Base-by-base conservation (phyloP, 2,113 vertebrate species). In the Pogona vitticeps region DNA sequence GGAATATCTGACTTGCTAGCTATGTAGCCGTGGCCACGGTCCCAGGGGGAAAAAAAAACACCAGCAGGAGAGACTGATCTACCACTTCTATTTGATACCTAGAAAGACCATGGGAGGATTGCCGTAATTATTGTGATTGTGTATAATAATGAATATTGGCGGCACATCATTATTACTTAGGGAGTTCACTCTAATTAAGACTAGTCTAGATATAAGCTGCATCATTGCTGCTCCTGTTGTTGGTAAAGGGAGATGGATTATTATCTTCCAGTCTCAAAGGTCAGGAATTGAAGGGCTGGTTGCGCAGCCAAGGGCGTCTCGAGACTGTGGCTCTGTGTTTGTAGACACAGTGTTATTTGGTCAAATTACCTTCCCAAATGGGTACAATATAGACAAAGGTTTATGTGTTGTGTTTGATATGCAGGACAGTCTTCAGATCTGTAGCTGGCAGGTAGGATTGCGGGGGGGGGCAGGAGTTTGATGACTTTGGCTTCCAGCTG, bases 401-500 rank as follows among this genome's bases (percentile, higher is more conserved):
- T 63, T 31, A 46, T 0, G 5, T 6, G 13, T 0, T 52, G 87
- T 84, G 59, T 67, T 80, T 63, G 15, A 31, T 81, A 10, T 0
- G 0, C 7, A 33, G 14, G 61, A 17, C 67, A 28, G 28, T 13
- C 0, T 1, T 18, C 40, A 2, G n/a, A n/a, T n/a, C n/a, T n/a
- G n/a, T n/a, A n/a, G n/a, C n/a, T n/a, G n/a, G n/a, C n/a, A n/a
- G n/a, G 17, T 33, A 31, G 38, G 73, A 28, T 36, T 52, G 33
- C 72, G 52, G 52, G 4, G 46, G 46, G 46, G 46, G 46, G 46
- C 10, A 10, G 46, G 46, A 52, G 46, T 52, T 10, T 5, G 46
- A 52, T 5, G 5, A 5, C 46, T 52, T 52, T 52, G 46, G 5
- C 46, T 52, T 70, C 68, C 31, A 33, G 68, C 13, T 33, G 68